A percentile compares a stretch with the other conserved stretches of the same genome.
Evolutionary conservation across 1,140 invertebrate species (phyloP).

Genomic region (Pristionchus pacificus): DNA sequence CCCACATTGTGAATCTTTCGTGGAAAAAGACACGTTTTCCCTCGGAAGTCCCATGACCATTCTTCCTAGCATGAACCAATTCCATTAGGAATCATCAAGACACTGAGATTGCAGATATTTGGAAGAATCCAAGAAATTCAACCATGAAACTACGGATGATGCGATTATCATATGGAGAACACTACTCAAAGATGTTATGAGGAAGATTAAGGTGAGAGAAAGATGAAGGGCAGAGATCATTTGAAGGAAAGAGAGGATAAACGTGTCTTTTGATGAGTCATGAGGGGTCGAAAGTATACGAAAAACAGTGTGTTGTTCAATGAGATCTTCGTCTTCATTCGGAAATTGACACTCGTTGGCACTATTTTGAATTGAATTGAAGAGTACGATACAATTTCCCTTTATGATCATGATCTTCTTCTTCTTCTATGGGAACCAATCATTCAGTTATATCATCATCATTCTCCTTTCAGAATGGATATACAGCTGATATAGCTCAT

Average conservation of each 20-base stretch:
- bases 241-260: too few species aligned
- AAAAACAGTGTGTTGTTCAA: background rate
- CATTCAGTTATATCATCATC: background rate
- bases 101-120: constrained; percentile 19
- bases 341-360: background rate
- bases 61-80: too few species aligned
- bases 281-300: background rate
- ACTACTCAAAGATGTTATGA: constrained; percentile 32
- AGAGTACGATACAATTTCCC: too few species aligned
- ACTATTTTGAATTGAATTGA: constrained; percentile 4
- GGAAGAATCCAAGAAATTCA: constrained; percentile 15
- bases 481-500: constrained; percentile 30
- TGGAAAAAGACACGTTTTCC: too few species aligned
- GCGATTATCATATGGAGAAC: constrained; percentile 31
- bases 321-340: background rate
- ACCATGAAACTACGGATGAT: constrained; percentile 26
- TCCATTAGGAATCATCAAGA: too few species aligned
- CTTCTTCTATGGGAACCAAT: too few species aligned
- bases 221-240: too few species aligned
- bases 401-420: too few species aligned
- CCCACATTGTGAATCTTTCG: too few species aligned
- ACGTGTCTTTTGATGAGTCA: constrained; percentile 3
- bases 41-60: too few species aligned
- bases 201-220: constrained; percentile 37
- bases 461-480: constrained; percentile 9